Percentiles rank a stretch among this genome's conserved stretches.
These are phyloP conservation scores for Agrochola lota DNA, from an alignment of 2,888 invertebrate species.

Conservation along the genomic window DNA sequence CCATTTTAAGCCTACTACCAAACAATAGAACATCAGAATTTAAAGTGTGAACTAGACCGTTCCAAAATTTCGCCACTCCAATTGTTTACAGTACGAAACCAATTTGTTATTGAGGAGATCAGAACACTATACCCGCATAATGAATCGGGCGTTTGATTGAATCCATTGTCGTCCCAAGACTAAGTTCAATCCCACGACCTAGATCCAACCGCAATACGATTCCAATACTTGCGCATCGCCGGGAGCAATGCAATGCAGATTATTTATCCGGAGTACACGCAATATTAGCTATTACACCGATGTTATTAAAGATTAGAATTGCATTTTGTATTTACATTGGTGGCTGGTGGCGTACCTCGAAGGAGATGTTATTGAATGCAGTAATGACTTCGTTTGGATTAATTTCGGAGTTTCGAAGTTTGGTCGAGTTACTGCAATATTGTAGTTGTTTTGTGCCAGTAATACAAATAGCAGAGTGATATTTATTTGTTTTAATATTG, in stretches of 20 bases:
- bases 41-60: conserved; percentile 60
- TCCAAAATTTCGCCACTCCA: conserved; percentile 44
- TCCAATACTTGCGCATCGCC: conserved; percentile 77
- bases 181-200: conserved; percentile 82
- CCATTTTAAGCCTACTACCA: conserved; percentile 17
- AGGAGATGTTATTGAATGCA: conserved; percentile 71
- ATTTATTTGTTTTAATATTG: not conserved
- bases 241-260: conserved; percentile 80
- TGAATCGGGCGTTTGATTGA: conserved; percentile 79
- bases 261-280: conserved; percentile 66
- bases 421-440: conserved; percentile 39
- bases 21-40: conserved; percentile 53
- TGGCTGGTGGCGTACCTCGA: conserved; percentile 43
- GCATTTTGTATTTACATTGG: conserved; percentile 47
- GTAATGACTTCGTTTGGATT: conserved; percentile 59
- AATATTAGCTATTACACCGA: conserved; percentile 70
- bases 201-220: conserved; percentile 80
- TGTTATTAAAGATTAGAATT: conserved; percentile 68
- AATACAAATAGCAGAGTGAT: not conserved
- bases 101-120: conserved; percentile 62
- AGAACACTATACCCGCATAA: conserved; percentile 77
- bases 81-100: conserved; percentile 59
- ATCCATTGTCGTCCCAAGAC: conserved; percentile 77
- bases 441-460: conserved; percentile 16
- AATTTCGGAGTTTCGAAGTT: conserved; percentile 49